These are phyloP conservation scores for Telmatochromis brichardi DNA, from an alignment of 2,113 vertebrate genomes.

Conservation along the genomic window DNA sequence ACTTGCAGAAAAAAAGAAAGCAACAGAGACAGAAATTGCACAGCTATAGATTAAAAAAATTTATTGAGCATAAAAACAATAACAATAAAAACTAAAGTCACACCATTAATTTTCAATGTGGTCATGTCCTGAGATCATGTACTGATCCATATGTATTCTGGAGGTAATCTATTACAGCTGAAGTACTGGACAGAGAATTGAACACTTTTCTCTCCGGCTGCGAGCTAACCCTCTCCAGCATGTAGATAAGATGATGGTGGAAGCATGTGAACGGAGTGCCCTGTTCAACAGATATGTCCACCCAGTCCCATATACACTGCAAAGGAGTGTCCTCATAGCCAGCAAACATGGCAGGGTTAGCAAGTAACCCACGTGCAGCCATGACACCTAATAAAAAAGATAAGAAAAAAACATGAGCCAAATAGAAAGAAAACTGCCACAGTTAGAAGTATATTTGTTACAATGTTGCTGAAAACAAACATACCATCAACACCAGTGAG, in stretches of 20 bases:
- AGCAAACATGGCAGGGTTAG: conserved; percentile 94
- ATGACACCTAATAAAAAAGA: conserved; percentile 79
- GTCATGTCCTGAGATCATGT: background rate
- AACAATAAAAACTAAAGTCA: background rate
- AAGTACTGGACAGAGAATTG: conserved; percentile 90
- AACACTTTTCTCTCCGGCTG: conserved; percentile 91
- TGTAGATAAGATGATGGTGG: conserved; percentile 97
- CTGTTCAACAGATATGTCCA: conserved; percentile 84
- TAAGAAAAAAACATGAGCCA: background rate
- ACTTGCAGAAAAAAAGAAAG: background rate
- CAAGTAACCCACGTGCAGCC: conserved; percentile 88
- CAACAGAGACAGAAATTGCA: background rate
- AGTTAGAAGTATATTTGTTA: background rate
- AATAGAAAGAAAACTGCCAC: background rate
- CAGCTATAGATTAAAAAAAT: background rate
- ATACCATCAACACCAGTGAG: conserved; percentile 88
- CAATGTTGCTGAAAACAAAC: background rate
- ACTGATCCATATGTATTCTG: conserved; percentile 75
- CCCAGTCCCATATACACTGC: conserved; percentile 93
- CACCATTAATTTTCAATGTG: background rate
- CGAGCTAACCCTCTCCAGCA: conserved; percentile 93
- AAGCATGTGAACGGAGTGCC: conserved; percentile 93
- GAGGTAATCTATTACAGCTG: conserved; percentile 91
- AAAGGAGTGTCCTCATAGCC: conserved; percentile 89
- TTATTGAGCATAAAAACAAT: conserved; percentile 19